Conservation (phyloP, 2,888 invertebrate genomes). For the Tryphoninae sp. region DNA sequence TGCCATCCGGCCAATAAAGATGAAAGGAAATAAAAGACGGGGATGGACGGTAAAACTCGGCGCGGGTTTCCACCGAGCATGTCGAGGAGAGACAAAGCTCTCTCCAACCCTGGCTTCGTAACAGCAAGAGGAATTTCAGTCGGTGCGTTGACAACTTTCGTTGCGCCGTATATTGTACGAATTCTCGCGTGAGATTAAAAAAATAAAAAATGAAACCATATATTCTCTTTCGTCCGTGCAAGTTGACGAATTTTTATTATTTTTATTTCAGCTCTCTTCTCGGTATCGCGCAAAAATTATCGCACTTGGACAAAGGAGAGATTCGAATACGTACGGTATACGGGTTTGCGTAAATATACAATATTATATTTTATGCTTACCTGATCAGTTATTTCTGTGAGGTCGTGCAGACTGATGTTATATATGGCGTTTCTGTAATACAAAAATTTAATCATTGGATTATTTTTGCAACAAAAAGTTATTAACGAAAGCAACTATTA, state of each 20-base stretch:
- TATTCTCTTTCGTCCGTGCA: constrained; percentile 4
- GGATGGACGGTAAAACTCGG: constrained; percentile 43
- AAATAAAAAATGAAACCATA: constrained; percentile 34
- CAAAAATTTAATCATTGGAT: constrained; percentile 10
- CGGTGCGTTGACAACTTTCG: constrained; percentile 40
- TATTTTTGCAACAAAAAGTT: too few species aligned
- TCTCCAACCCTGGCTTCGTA: constrained; percentile 17
- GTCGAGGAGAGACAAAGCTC: constrained; percentile 36
- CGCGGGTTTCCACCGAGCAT: constrained; percentile 30
- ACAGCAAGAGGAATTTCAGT: constrained; percentile 29
- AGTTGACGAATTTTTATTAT: neutral
- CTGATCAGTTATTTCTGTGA: constrained; percentile 89
- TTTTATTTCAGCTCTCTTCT: neutral
- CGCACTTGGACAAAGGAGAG: neutral
- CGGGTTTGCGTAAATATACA: neutral
- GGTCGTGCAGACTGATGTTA: constrained; percentile 93
- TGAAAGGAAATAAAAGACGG: constrained; percentile 52
- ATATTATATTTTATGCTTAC: constrained; percentile 80
- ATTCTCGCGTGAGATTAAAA: constrained; percentile 34
- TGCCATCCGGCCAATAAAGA: constrained; percentile 52
- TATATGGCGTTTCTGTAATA: constrained; percentile 91
- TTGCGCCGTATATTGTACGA: constrained; percentile 49
- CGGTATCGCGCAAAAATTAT: neutral
- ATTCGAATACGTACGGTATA: neutral
- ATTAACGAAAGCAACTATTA: too few species aligned